Conservation (phyloP, 1,140 invertebrate species). For the Ephestia elutella region DNA sequence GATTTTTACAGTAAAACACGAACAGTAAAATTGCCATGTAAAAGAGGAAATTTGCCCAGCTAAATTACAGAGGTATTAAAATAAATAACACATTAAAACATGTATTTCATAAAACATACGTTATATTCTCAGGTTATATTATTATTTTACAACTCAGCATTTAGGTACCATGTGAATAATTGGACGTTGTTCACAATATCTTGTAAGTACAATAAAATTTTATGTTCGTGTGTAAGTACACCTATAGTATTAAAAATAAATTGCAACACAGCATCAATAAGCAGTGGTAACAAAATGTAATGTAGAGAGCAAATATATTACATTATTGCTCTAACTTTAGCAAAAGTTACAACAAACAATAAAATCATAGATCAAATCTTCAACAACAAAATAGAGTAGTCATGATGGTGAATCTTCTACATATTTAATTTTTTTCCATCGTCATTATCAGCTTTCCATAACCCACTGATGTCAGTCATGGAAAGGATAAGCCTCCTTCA, state of each 20-base stretch:
- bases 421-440: too few relatives aligned
- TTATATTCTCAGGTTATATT: not conserved
- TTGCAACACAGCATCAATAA: not conserved
- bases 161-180: not conserved
- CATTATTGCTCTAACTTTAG: too few relatives aligned
- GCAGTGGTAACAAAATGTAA: not conserved
- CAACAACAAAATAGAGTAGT: too few relatives aligned
- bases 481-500: too few relatives aligned
- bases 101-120: not conserved
- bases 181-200: not conserved
- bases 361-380: too few relatives aligned
- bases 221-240: not conserved
- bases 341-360: too few relatives aligned
- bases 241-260: not conserved
- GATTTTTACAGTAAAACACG: not conserved
- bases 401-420: too few relatives aligned
- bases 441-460: too few relatives aligned
- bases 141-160: not conserved
- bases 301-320: too few relatives aligned
- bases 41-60: not conserved
- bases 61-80: not conserved
- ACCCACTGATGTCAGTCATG: too few relatives aligned
- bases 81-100: not conserved
- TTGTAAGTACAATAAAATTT: constrained; percentile 2
- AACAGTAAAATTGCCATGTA: not conserved